phyloP scores from a whole-genome alignment of 1,140 invertebrate genomes.

The Drosophila lacertosa region DNA sequence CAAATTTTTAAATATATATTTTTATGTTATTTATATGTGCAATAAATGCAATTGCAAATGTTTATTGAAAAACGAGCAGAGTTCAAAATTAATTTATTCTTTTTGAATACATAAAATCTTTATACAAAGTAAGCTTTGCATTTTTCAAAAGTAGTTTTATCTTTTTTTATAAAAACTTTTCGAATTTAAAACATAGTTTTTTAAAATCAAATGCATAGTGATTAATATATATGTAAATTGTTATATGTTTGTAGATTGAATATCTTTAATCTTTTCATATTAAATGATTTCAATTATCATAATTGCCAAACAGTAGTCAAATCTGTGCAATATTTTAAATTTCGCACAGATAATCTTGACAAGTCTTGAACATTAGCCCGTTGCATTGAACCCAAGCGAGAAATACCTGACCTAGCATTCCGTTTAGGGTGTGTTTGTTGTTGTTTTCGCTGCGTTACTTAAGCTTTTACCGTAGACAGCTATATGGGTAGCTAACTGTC shows the following conservation, averaged over 20 bases:
- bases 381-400: constrained; percentile 1
- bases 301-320: neutral
- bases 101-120: neutral
- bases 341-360: constrained; percentile 7
- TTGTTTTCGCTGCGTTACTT: constrained; percentile 21
- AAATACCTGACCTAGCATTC: constrained; percentile 26
- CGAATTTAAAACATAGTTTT: neutral
- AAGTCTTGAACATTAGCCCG: constrained; percentile 22
- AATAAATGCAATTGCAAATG: neutral
- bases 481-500: constrained; percentile 22
- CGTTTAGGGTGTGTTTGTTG: constrained; percentile 2
- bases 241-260: too few species aligned
- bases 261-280: too few species aligned
- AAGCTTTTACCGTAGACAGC: constrained; percentile 15
- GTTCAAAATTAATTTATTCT: neutral
- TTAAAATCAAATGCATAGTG: neutral
- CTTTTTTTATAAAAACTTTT: too few species aligned
- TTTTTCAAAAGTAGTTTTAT: too few species aligned
- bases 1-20: neutral
- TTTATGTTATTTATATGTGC: neutral
- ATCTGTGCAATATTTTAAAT: neutral
- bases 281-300: too few species aligned
- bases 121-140: too few species aligned
- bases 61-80: neutral
- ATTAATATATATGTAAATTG: too few species aligned